Conservation (phyloP, 2,888 invertebrate species). For the Drosophila incognita region DNA sequence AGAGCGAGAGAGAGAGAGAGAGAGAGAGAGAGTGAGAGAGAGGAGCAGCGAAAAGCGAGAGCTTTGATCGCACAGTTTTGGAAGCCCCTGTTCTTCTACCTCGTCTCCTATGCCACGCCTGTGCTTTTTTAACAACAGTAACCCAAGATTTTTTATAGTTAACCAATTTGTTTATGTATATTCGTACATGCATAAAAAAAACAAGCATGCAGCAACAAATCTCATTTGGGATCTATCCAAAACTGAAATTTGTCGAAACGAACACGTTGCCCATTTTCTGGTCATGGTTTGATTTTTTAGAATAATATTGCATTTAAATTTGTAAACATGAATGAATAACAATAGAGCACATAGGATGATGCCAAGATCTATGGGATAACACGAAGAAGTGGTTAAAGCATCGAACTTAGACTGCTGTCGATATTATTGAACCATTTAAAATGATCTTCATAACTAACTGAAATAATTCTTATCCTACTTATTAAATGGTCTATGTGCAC, state of each 20-base stretch:
- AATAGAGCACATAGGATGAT: not conserved
- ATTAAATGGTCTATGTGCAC: not conserved
- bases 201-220: not conserved
- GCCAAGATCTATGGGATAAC: not conserved
- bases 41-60: slow-evolving; percentile 41
- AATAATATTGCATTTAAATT: not conserved
- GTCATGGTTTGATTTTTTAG: not conserved
- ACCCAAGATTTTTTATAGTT: not conserved
- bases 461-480: not conserved
- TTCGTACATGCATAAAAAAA: not conserved
- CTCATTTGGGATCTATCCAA: not conserved
- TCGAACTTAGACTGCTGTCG: not conserved
- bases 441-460: not conserved
- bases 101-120: not conserved
- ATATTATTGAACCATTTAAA: not conserved
- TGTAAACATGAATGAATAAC: not conserved
- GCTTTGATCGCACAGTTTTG: slow-evolving; percentile 29
- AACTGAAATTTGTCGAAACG: not conserved
- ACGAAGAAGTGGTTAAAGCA: too few relatives aligned
- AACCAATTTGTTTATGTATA: not conserved
- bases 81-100: not conserved
- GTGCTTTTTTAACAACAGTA: not conserved
- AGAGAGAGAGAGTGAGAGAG: not conserved
- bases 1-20: not conserved
- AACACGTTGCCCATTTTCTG: not conserved